Conservation (phyloP, 2,888 invertebrate genomes). For the Cheilosia grossa region DNA sequence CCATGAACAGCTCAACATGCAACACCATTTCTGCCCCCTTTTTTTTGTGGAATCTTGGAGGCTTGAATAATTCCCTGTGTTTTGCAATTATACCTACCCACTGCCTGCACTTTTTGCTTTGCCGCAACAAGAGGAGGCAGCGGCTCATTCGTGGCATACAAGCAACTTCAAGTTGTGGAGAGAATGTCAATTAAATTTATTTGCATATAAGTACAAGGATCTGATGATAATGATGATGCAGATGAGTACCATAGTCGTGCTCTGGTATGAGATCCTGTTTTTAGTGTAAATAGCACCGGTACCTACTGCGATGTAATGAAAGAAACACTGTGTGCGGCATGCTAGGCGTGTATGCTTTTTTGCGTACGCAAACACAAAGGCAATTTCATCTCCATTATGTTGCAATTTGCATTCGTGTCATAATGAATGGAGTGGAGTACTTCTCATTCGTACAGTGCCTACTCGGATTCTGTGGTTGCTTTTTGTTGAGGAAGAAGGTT, state of each 20-base stretch:
- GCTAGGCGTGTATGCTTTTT: constrained; percentile 7
- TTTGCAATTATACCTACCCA: constrained; percentile 58
- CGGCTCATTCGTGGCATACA: constrained; percentile 34
- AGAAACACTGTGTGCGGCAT: constrained; percentile 8
- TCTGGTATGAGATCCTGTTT: constrained; percentile 35
- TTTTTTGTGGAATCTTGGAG: constrained; percentile 55
- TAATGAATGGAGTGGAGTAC: constrained; percentile 51
- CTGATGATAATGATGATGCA: constrained; percentile 70
- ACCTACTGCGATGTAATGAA: constrained; percentile 31
- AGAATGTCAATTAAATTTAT: constrained; percentile 75
- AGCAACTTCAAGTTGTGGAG: constrained; percentile 56
- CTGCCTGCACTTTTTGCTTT: constrained; percentile 60
- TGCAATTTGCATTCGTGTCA: constrained; percentile 61
- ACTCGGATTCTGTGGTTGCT: constrained; percentile 8
- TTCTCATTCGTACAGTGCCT: constrained; percentile 6
- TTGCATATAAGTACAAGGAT: constrained; percentile 73
- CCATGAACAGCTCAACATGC: constrained; percentile 51
- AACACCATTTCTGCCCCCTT: constrained; percentile 43
- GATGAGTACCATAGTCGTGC: constrained; percentile 53
- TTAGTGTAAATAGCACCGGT: constrained; percentile 60
- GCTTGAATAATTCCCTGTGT: constrained; percentile 71
- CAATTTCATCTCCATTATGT: constrained; percentile 55
- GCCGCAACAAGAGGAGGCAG: constrained; percentile 6
- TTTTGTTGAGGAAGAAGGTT: not conserved
- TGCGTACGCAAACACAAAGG: constrained; percentile 60